Evolutionary conservation across 2,888 invertebrate genomes (phyloP).

Genomic region (Cheilosia urbana): DNA sequence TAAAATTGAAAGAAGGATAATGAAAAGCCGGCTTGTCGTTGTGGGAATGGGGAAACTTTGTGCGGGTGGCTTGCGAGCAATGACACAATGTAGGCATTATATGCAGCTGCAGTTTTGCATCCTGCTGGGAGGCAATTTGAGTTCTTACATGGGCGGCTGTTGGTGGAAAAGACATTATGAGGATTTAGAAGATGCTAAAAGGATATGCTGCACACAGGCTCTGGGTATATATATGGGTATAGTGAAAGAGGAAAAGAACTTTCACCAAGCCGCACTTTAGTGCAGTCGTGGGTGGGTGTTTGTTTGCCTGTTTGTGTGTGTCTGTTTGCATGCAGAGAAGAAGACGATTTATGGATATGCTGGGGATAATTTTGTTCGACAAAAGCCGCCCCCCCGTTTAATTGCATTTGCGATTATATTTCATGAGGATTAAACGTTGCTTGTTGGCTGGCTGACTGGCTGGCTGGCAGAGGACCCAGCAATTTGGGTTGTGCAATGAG

Average conservation of each 20-base stretch:
- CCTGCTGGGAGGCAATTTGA: constrained; percentile 66
- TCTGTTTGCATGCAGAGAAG: constrained; percentile 19
- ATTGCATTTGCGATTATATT: constrained; percentile 75
- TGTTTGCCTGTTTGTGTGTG: constrained; percentile 20
- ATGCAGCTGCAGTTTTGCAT: constrained; percentile 44
- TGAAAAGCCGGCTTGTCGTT: constrained; percentile 60
- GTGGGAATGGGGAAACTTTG: background rate
- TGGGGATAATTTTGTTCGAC: constrained; percentile 68
- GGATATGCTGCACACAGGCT: constrained; percentile 49
- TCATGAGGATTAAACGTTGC: constrained; percentile 70
- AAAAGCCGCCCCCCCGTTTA: constrained; percentile 69
- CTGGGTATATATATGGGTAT: background rate
- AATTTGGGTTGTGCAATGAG: constrained; percentile 64
- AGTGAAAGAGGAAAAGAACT: constrained; percentile 40
- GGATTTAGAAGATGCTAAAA: constrained; percentile 70
- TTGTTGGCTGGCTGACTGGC: background rate
- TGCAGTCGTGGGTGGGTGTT: background rate
- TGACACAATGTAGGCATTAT: constrained; percentile 62
- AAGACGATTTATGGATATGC: constrained; percentile 62
- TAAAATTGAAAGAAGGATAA: constrained; percentile 75
- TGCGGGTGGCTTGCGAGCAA: constrained; percentile 20
- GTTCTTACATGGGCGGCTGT: constrained; percentile 46
- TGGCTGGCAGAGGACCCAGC: background rate
- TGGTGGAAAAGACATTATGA: constrained; percentile 50
- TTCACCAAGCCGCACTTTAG: constrained; percentile 29